Evolutionary conservation across 2,888 invertebrate species (phyloP).

Genomic region (Spilarctia lutea): DNA sequence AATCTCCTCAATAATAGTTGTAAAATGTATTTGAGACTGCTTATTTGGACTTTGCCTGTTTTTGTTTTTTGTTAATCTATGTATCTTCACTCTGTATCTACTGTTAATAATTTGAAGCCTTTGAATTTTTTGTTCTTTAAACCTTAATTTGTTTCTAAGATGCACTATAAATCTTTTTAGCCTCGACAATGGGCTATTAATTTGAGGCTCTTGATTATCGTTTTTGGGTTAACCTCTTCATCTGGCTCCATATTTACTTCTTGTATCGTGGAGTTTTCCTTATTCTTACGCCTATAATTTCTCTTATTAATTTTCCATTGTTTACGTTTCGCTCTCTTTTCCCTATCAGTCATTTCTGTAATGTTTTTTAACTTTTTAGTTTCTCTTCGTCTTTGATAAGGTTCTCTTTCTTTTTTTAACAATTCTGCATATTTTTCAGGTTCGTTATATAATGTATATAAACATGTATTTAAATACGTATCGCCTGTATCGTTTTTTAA

Average conservation of each 20-base stretch:
- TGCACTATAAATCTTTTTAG: constrained; percentile 5
- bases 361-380: constrained; percentile 11
- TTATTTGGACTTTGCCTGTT: neutral
- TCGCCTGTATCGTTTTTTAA: too few relatives aligned
- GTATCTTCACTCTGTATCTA: constrained; percentile 10
- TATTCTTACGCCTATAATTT: constrained; percentile 9
- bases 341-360: constrained; percentile 13
- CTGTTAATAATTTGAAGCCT: constrained; percentile 16
- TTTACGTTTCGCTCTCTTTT: constrained; percentile 16
- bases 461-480: too few relatives aligned
- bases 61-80: neutral
- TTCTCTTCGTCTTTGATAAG: constrained; percentile 8
- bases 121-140: constrained; percentile 15
- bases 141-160: constrained; percentile 13
- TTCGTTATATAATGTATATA: too few relatives aligned
- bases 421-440: constrained; percentile 17
- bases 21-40: constrained; percentile 4
- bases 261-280: constrained; percentile 12
- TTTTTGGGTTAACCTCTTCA: neutral
- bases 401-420: constrained; percentile 15
- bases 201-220: neutral
- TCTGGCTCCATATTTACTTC: constrained; percentile 14
- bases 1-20: constrained; percentile 8
- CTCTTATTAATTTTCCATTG: constrained; percentile 19
- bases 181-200: neutral